phyloP scores from a whole-genome alignment of 2,888 invertebrate genomes.

The Deroplatys truncata region DNA sequence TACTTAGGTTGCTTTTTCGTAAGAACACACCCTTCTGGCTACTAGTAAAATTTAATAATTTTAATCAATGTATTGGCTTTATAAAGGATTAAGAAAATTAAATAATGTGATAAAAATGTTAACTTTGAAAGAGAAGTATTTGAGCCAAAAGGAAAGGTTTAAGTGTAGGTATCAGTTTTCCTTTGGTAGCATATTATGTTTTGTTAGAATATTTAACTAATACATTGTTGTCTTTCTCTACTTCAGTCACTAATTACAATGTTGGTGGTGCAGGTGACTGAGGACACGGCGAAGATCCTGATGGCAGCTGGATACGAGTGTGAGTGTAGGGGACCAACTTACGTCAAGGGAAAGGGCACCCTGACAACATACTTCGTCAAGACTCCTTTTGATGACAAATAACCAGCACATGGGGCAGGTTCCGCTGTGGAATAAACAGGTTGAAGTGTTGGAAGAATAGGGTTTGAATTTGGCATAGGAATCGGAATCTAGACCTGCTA shows the following conservation, averaged over 20 bases:
- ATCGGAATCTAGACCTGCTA: background rate
- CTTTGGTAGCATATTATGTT: no score
- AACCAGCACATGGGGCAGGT: slow-evolving; percentile 5
- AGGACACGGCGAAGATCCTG: slow-evolving; percentile 76
- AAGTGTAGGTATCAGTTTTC: no score
- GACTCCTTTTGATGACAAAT: slow-evolving; percentile 68
- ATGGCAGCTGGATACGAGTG: slow-evolving; percentile 82
- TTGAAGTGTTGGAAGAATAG: background rate
- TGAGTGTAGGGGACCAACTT: slow-evolving; percentile 87
- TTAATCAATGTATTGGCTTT: no score
- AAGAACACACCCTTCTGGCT: no score
- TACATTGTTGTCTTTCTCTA: no score
- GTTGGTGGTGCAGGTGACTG: slow-evolving; percentile 59
- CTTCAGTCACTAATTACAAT: background rate
- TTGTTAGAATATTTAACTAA: no score
- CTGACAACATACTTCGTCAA: slow-evolving; percentile 88
- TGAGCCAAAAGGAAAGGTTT: no score
- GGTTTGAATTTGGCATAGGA: background rate
- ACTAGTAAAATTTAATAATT: no score
- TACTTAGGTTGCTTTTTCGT: no score
- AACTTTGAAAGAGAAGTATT: no score
- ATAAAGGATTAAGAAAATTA: no score
- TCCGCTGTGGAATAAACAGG: background rate
- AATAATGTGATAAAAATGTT: no score
- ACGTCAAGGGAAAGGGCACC: slow-evolving; percentile 92